Conservation (phyloP, 2,113 vertebrate species). For the Seriola dumerili region DNA sequence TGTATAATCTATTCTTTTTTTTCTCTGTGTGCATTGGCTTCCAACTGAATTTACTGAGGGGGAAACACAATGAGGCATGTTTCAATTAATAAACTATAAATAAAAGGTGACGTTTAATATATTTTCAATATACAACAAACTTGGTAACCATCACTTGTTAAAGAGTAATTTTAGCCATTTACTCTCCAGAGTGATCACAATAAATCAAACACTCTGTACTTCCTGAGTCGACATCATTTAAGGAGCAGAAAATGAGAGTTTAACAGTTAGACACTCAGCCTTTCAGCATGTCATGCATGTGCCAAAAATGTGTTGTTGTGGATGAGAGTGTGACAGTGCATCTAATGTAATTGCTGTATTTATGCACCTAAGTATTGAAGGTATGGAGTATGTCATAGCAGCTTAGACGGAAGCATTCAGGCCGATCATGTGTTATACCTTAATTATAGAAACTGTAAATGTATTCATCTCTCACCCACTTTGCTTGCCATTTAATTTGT, state of each 20-base stretch:
- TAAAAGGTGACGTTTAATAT: background rate
- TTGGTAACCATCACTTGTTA: constrained; percentile 10
- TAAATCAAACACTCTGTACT: background rate
- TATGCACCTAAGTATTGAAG: background rate
- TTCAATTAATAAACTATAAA: constrained; percentile 10
- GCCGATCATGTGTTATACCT: constrained; percentile 21
- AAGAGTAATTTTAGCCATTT: background rate
- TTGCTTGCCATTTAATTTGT: constrained; percentile 20
- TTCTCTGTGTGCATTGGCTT: background rate
- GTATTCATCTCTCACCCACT: constrained; percentile 36
- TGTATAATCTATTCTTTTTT: background rate
- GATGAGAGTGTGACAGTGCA: background rate
- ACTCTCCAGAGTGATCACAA: background rate
- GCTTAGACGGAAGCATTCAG: background rate
- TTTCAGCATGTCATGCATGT: constrained; percentile 20
- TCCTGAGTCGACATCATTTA: background rate
- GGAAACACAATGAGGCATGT: background rate
- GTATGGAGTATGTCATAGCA: constrained; percentile 1
- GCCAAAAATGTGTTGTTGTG: constrained; percentile 22
- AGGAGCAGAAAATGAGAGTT: constrained; percentile 52
- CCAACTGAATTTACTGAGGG: background rate
- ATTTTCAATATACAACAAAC: background rate
- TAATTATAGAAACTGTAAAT: constrained; percentile 45
- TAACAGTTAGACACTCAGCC: constrained; percentile 40
- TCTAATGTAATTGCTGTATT: constrained; percentile 19